Percentiles rank a stretch among this genome's conserved stretches.
Conservation (phyloP, 2,797 vertebrate species). For the Mormyrus hasselquistii region DNA sequence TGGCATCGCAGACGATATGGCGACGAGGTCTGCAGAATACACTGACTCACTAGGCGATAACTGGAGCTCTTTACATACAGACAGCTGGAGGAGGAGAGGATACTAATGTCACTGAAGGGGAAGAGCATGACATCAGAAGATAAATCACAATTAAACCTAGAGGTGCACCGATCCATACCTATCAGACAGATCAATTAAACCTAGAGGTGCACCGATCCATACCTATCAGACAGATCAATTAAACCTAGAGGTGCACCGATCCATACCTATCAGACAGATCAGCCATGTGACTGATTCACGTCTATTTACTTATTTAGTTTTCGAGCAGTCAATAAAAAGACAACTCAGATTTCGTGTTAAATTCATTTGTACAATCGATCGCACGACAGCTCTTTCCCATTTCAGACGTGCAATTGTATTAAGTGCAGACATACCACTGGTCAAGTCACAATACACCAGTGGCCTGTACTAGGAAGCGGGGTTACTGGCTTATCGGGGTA, state of each 20-base stretch:
- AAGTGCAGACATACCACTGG: neutral
- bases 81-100: conserved; percentile 59
- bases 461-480: too few species aligned
- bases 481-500: too few species aligned
- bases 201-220: too few species aligned
- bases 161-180: too few species aligned
- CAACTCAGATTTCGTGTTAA: neutral
- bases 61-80: conserved; percentile 89
- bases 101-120: neutral
- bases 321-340: neutral
- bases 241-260: too few species aligned
- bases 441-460: neutral
- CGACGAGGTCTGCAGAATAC: conserved; percentile 73
- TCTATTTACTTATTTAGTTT: neutral
- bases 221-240: too few species aligned
- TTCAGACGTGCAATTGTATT: neutral
- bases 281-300: neutral
- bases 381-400: neutral
- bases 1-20: conserved; percentile 58
- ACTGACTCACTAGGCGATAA: conserved; percentile 74
- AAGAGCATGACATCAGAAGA: neutral
- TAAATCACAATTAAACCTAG: neutral
- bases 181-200: too few species aligned
- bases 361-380: neutral
- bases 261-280: neutral